Evolutionary conservation across 2,113 vertebrate species (phyloP).

Genomic region (Vireo altiloquus): DNA sequence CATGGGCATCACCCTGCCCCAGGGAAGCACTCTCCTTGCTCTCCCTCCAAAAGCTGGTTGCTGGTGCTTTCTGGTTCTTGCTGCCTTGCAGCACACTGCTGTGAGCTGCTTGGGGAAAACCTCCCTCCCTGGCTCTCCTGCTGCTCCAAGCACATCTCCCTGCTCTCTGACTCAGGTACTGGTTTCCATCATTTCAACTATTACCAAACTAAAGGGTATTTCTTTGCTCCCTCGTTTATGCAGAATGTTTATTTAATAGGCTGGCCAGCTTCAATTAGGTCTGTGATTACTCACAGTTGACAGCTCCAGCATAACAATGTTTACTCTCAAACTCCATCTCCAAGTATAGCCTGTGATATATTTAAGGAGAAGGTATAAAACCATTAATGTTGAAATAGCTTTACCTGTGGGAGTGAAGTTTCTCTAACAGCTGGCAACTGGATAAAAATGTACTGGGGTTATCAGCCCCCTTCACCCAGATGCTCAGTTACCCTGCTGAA

Average conservation of each 20-base stretch:
- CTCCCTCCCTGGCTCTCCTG: not conserved
- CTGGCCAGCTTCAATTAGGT: slow-evolving; percentile 61
- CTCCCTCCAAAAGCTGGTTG: not conserved
- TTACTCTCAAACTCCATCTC: slow-evolving; percentile 36
- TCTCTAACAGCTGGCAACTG: not conserved
- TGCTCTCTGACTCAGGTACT: not conserved
- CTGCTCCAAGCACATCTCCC: not conserved
- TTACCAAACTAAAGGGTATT: slow-evolving; percentile 36
- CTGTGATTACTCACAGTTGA: slow-evolving; percentile 58
- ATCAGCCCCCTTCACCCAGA: not conserved
- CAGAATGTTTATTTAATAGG: slow-evolving; percentile 62
- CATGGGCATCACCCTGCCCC: not conserved
- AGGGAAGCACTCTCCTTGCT: not conserved
- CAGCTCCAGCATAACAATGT: slow-evolving; percentile 52
- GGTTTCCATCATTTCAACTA: slow-evolving; percentile 26
- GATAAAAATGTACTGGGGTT: not conserved
- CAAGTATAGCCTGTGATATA: slow-evolving; percentile 10
- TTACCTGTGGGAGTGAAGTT: not conserved
- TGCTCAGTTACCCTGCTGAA: not conserved
- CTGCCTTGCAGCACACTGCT: not conserved
- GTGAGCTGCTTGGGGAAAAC: not conserved
- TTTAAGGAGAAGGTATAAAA: slow-evolving; percentile 39
- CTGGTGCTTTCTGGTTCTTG: not conserved
- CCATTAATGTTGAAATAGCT: slow-evolving; percentile 3
- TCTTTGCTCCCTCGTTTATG: slow-evolving; percentile 45